Conservation (phyloP, 1,140 invertebrate species). For the Calosoma granatense region DNA sequence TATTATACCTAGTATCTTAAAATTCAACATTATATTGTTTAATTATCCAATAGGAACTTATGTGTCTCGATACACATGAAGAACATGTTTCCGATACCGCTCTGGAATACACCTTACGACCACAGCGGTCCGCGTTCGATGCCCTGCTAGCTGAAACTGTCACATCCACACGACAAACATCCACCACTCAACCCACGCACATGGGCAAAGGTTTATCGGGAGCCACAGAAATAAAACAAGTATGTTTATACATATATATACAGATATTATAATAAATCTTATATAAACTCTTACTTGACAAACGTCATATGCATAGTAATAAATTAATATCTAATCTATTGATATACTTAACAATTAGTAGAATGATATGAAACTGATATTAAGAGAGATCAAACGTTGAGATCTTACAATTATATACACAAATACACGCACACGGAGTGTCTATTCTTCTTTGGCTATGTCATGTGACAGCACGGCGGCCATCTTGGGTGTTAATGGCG, state of each 20-base stretch:
- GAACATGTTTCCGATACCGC: not conserved
- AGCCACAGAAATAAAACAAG: not conserved
- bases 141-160: not conserved
- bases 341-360: not conserved
- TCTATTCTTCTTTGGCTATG: not conserved
- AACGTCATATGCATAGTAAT: not conserved
- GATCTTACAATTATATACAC: not conserved
- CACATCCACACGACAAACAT: not conserved
- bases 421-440: not conserved
- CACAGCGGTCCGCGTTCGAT: not conserved
- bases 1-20: slow-evolving; percentile 7
- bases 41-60: slow-evolving; percentile 22
- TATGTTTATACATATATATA: not conserved
- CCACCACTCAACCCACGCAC: not conserved
- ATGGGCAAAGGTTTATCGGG: not conserved
- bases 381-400: not conserved
- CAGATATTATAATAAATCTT: not conserved
- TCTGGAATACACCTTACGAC: not conserved
- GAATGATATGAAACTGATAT: not conserved
- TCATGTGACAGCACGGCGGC: slow-evolving; percentile 3
- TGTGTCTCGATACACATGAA: slow-evolving; percentile 21
- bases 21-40: no score
- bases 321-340: not conserved
- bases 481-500: not conserved
- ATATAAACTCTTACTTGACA: not conserved